These are phyloP conservation scores for Elegia similella DNA, from an alignment of 2,888 invertebrate genomes.

Conservation along the genomic window DNA sequence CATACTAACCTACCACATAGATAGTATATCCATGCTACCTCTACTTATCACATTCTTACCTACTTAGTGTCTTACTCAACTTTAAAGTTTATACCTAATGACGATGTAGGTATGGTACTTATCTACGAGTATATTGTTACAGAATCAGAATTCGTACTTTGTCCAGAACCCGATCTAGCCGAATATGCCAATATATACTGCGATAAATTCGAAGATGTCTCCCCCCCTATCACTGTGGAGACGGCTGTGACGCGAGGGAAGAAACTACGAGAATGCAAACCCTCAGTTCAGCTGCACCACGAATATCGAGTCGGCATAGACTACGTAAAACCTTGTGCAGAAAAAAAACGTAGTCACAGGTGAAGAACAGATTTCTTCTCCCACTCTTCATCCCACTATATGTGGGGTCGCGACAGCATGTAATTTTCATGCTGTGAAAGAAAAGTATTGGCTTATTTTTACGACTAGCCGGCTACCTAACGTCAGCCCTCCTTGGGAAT, in stretches of 20 bases:
- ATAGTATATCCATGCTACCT: too few relatives aligned
- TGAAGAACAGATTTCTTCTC: neutral
- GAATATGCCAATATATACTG: constrained; percentile 21
- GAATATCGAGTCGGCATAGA: constrained; percentile 31
- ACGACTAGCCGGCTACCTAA: too few relatives aligned
- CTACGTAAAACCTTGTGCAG: constrained; percentile 17
- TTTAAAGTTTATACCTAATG: too few relatives aligned
- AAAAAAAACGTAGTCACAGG: neutral
- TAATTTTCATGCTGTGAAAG: too few relatives aligned
- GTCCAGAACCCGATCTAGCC: constrained; percentile 5
- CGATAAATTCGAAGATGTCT: constrained; percentile 28
- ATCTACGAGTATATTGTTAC: neutral
- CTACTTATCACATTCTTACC: neutral
- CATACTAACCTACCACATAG: too few relatives aligned
- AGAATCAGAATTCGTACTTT: neutral
- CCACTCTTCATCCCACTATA: too few relatives aligned
- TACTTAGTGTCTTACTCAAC: neutral
- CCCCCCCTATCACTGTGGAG: constrained; percentile 33
- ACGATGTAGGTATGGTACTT: neutral
- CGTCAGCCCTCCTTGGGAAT: too few relatives aligned
- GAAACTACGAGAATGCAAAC: constrained; percentile 34
- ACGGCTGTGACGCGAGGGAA: constrained; percentile 38
- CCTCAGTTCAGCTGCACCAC: constrained; percentile 14
- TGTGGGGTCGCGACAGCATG: too few relatives aligned
- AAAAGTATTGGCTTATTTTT: too few relatives aligned